These are phyloP conservation scores for Stictocephala bisonia DNA, from an alignment of 2,888 invertebrate genomes.

Conservation along the genomic window DNA sequence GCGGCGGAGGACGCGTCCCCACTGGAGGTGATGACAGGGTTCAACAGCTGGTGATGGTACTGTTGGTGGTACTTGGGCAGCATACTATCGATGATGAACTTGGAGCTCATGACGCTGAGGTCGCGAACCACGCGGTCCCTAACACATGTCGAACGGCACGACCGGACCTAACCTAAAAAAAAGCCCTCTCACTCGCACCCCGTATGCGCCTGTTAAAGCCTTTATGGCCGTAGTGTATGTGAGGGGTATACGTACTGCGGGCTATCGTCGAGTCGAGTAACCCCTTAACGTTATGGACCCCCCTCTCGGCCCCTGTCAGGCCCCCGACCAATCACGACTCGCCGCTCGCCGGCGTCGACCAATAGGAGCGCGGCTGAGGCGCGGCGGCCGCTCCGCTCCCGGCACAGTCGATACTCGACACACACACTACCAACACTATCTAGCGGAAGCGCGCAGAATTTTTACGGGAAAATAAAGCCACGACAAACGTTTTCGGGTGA, in stretches of 20 bases:
- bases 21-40: conserved; percentile 69
- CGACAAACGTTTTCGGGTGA: conserved; percentile 37
- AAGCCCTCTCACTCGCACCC: conserved; percentile 26
- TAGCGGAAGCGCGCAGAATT: conserved; percentile 33
- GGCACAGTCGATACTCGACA: conserved; percentile 47
- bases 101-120: conserved; percentile 82
- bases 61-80: conserved; percentile 90
- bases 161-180: conserved; percentile 45
- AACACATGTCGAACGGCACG: conserved; percentile 23
- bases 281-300: conserved; percentile 67
- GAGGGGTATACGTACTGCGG: conserved; percentile 46
- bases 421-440: conserved; percentile 33
- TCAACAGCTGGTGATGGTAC: conserved; percentile 75
- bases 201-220: conserved; percentile 45
- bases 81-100: conserved; percentile 98
- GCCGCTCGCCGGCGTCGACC: conserved; percentile 65
- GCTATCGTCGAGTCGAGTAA: conserved; percentile 60
- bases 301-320: conserved; percentile 41
- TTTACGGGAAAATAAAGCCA: conserved; percentile 26
- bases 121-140: conserved; percentile 12
- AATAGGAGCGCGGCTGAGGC: conserved; percentile 27
- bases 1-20: conserved; percentile 75
- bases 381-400: conserved; percentile 50
- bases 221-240: conserved; percentile 47
- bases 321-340: conserved; percentile 64